A percentile compares a stretch with the other conserved stretches of the same genome.
Conservation (phyloP, 2,113 vertebrate genomes). For the Alectura lathami region DNA sequence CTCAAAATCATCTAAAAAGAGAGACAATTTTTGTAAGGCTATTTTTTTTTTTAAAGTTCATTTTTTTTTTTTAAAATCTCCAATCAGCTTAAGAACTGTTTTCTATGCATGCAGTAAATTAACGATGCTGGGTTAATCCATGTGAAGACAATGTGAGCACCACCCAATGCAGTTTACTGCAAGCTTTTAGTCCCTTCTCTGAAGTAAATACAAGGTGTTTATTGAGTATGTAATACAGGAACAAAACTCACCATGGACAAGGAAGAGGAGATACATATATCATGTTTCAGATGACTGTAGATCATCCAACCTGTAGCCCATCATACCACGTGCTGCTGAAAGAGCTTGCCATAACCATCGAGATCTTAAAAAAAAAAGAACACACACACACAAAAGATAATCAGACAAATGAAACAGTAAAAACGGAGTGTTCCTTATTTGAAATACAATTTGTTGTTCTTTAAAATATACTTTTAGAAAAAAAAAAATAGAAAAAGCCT, state of each 20-base stretch:
- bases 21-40: accelerated
- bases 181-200: not conserved
- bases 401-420: not conserved
- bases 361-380: constrained; percentile 34
- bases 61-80: not conserved
- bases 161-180: not conserved
- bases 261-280: not conserved
- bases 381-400: not conserved
- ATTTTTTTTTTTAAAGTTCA: not conserved
- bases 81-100: not conserved
- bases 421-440: not conserved
- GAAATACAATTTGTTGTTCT: not conserved
- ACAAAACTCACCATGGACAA: constrained; percentile 50
- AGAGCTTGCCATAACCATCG: constrained; percentile 45
- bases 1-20: not conserved
- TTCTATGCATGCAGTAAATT: not conserved
- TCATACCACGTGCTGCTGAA: not conserved
- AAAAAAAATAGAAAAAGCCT: not conserved
- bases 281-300: constrained; percentile 20
- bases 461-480: not conserved
- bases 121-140: not conserved
- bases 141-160: not conserved
- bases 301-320: constrained; percentile 38
- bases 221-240: not conserved
- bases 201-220: not conserved